A percentile compares a stretch with the other conserved stretches of the same genome.
phyloP scores from a whole-genome alignment of 2,113 vertebrate genomes.

The Pterocles burchelli region DNA sequence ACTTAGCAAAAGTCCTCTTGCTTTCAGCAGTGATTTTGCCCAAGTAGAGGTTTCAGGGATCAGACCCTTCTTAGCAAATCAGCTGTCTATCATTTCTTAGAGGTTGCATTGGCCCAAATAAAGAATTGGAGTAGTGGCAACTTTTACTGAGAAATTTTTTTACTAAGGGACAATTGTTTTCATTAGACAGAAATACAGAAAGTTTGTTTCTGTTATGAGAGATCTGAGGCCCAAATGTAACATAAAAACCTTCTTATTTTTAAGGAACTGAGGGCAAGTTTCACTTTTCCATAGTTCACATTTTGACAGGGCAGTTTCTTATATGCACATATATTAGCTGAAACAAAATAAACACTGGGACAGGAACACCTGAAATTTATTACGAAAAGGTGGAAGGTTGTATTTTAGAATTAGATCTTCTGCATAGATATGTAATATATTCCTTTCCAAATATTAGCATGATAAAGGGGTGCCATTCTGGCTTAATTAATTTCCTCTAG shows the following conservation, averaged over 20 bases:
- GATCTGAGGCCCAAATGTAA: background rate
- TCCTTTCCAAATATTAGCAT: background rate
- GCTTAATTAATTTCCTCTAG: background rate
- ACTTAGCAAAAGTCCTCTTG: background rate
- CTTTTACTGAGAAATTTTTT: background rate
- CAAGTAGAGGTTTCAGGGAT: background rate
- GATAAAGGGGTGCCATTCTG: background rate
- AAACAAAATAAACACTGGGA: background rate
- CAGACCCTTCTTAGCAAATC: background rate
- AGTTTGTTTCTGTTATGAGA: background rate
- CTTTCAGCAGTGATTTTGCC: background rate
- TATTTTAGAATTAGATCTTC: background rate
- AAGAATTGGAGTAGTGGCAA: background rate
- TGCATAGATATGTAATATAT: background rate
- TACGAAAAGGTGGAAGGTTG: background rate
- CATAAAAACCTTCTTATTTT: background rate
- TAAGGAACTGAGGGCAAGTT: background rate
- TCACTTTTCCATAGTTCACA: constrained; percentile 2
- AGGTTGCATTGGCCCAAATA: background rate
- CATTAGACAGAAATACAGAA: background rate
- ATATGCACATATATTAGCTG: background rate
- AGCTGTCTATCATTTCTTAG: background rate
- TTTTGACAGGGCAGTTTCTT: background rate
- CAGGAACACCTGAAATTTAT: background rate
- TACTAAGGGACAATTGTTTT: background rate